Evolutionary conservation across 2,888 invertebrate species (phyloP), one percentile per base, ranked within the genome.

Genomic region (Macrophya annulata): DNA sequence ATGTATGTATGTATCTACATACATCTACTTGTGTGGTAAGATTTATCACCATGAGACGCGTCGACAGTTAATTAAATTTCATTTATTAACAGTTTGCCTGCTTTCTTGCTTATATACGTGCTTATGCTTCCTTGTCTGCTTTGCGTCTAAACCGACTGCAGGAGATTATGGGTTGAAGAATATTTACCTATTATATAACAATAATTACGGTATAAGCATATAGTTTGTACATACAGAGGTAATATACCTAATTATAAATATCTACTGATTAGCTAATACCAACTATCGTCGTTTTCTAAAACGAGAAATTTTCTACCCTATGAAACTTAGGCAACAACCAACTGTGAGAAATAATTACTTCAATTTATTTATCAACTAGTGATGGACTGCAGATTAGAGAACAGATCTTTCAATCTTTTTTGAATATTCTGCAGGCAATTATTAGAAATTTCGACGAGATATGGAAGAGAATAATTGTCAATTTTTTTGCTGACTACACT

Each of bases 21-120:
- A n/a, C n/a, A n/a, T 62, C 3, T 21, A 59, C 31, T 31, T 3
- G 31, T 31, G 62, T 0, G 1, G 25, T 62, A 12, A 62, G 62
- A 62, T 62, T 62, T 62, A 62, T 62, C 62, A 12, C 62, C 62
- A 62, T n/a, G n/a, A 25, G 62, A 62, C 62, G 62, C 62, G 62
- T 62, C 62, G 62, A 62, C 62, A 62, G 62, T 21, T 62, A 62
- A 62, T 62, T 62, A 62, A 62, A 62, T 62, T 62, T 62, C 21
- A 62, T 21, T 62, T 62, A 25, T 62, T 62, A 21, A 2, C n/a
- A n/a, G 55, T n/a, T n/a, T n/a, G 55, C n/a, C 8, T n/a, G 55
- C 3, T 25, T 31, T 1, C 31, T 31, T 31, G 31, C 31, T 31
- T 31, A n/a, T n/a, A n/a, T n/a, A n/a, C n/a, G n/a, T 51, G 51